phyloP scores from a whole-genome alignment of 2,888 invertebrate genomes.

The Ophioninae sp. region DNA sequence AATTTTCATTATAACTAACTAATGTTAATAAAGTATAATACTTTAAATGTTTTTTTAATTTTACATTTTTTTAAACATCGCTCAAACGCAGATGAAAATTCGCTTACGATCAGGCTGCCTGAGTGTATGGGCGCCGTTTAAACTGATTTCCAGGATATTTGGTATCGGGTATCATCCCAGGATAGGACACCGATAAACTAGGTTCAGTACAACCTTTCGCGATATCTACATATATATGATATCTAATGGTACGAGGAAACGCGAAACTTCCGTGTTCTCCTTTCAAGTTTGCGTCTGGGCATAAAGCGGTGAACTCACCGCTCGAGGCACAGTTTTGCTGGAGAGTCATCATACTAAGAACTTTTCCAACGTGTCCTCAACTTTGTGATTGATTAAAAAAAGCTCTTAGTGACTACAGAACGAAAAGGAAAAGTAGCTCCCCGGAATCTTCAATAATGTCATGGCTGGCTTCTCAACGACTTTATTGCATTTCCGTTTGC shows the following conservation, averaged over 20 bases:
- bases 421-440: slow-evolving; percentile 2
- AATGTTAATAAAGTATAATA: too few species aligned
- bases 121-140: too few species aligned
- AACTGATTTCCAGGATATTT: too few species aligned
- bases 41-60: too few species aligned
- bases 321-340: slow-evolving; percentile 6
- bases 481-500: not conserved
- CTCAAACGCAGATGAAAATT: too few species aligned
- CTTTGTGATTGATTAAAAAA: slow-evolving; percentile 55
- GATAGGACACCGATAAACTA: too few species aligned
- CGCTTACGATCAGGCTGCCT: too few species aligned
- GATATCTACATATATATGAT: too few species aligned
- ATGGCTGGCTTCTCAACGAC: not conserved
- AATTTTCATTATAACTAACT: too few species aligned
- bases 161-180: too few species aligned
- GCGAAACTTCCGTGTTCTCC: not conserved
- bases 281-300: not conserved
- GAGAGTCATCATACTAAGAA: slow-evolving; percentile 17
- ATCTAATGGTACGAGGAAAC: not conserved
- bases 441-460: slow-evolving; percentile 8
- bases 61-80: too few species aligned
- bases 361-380: not conserved
- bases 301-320: slow-evolving; percentile 3
- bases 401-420: not conserved
- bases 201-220: too few species aligned